Evolutionary conservation across 2,888 invertebrate genomes (phyloP), one percentile per base, ranked within the genome.

Genomic region (Oeneis ivallda): DNA sequence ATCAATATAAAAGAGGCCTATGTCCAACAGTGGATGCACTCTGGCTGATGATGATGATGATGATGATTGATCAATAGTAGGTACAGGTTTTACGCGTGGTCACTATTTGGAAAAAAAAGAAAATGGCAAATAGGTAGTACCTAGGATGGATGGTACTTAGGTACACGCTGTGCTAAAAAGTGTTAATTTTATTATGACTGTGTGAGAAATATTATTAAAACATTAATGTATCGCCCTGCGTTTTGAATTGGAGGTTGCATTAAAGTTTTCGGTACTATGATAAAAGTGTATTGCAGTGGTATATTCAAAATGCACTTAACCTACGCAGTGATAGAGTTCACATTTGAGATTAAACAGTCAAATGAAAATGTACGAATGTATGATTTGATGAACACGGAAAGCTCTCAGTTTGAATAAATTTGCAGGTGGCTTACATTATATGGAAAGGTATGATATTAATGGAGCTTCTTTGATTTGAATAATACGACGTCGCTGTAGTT

Each of bases 321-420:
- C 1, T 1, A n/a, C 1, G 10, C 6, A 0, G 2, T 2, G 5
- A 13, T 56, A 56, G 19, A 13, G 54, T 41, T 17, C 17, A 56
- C 1, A 13, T 39, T 56, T 19, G 17, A 10, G 2, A n/a, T 53
- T 34, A 45, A 39, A 8, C 11, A 2, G 39, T 7, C 64, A 73
- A 75, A 79, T 78, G 75, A 76, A 81, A 85, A 80, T 74, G 75
- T 78, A 78, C 74, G 68, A 75, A 76, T 17, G 82, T 83, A 83
- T 84, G 80, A 85, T 85, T 85, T 85, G 84, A 85, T 78, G 82
- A 84, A 84, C 78, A 75, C 76, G 79, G 80, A 81, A 83, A 79
- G 84, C 84, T 85, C 64, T 65, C 84, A 83, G 83, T 80, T 82
- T 85, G 86, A 87, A 88, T 88, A 86, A 83, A 87, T 88, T 89